phyloP scores from a whole-genome alignment of 2,888 invertebrate species.

The Crioceris asparagi region DNA sequence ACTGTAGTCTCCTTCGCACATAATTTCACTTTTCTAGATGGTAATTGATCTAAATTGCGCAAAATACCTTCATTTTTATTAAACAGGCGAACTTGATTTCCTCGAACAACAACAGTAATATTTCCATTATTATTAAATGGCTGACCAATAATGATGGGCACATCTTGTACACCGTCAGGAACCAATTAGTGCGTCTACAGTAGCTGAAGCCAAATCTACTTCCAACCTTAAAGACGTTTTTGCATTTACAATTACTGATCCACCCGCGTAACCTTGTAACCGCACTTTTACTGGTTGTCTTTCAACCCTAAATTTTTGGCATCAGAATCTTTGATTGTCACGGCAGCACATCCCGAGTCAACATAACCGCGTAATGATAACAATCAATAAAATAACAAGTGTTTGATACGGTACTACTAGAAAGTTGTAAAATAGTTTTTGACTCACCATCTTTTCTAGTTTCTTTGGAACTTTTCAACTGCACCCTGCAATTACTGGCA shows the following conservation, averaged over 20 bases:
- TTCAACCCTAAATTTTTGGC: constrained; percentile 6
- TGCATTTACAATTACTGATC: constrained; percentile 4
- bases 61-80: not conserved
- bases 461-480: not conserved
- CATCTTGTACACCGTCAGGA: constrained; percentile 14
- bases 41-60: not conserved
- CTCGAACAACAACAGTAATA: constrained; percentile 6
- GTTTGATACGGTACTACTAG: not conserved
- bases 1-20: constrained; percentile 6
- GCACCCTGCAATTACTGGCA: constrained; percentile 7
- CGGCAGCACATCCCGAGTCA: constrained; percentile 13
- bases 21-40: constrained; percentile 5
- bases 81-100: not conserved
- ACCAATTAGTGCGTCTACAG: constrained; percentile 15
- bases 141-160: constrained; percentile 16
- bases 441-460: constrained; percentile 8
- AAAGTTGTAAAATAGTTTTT: constrained; percentile 3
- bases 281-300: constrained; percentile 5
- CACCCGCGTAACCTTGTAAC: constrained; percentile 11
- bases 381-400: constrained; percentile 12
- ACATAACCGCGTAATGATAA: constrained; percentile 13
- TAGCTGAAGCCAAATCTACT: constrained; percentile 11
- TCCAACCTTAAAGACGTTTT: constrained; percentile 8
- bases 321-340: constrained; percentile 8
- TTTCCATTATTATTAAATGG: not conserved